Evolutionary conservation across 2,888 invertebrate species (phyloP), one percentile per base, ranked within the genome.

Genomic region (Drosophila acutilabella): DNA sequence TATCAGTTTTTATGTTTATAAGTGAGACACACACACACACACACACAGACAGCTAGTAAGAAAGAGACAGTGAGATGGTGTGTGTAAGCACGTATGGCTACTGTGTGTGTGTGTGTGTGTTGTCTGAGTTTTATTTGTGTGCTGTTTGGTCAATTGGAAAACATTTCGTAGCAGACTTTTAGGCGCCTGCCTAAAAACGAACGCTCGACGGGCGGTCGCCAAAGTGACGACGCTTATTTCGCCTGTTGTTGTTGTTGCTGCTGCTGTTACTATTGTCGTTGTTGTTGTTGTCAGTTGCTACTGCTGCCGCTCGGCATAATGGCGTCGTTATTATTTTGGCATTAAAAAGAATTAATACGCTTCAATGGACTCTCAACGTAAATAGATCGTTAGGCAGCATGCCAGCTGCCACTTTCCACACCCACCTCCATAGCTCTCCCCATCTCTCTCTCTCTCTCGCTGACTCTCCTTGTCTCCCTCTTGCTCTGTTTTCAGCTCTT

Each of bases 341-440:
- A 85, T 85, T 85, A 85, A 89, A 84, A 89, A 81, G 89, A 89
- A 85, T 85, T 85, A 85, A 85, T 89, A 87, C 85, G 89, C 85
- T 85, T 87, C 80, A 87, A 81, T 84, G 78, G 87, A 74, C 86
- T 66, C 86, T 79, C 76, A 68, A 89, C 88, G 88, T 85, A 87
- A 84, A 81, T 81, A 87, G 89, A 83, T 89, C 84, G 88, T 85
- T 85, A 87, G 89, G 82, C 81, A 75, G 54, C 14, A 20, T 81
- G 84, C 81, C 81, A 30, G 45, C 20, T 45, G 45, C 56, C 36
- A 36, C 36, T 36, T 11, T 44, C 14, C 45, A 20, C 7, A 4
- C 18, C 42, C 1, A 6, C 7, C 6, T 11, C 45, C 18, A 16
- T n/a, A 11, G 38, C 13, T 44, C 14, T 16, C 45, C 18, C 20